phyloP scores from a whole-genome alignment of 2,797 vertebrate species.

The Otolemur crassicaudatus region DNA sequence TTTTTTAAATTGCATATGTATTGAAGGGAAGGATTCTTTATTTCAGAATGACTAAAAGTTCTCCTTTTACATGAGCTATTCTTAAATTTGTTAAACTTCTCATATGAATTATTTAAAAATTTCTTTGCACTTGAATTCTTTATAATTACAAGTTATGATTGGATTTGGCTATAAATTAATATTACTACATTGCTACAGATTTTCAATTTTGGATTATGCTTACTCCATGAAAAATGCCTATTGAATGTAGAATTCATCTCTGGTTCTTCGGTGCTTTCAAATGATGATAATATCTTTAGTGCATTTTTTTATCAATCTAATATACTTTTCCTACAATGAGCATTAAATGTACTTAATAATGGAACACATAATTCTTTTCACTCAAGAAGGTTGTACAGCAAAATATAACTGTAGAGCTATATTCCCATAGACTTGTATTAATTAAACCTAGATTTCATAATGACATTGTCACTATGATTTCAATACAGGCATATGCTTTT shows the following conservation, averaged over 20 bases:
- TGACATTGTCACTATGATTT: neutral
- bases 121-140: conserved; percentile 47
- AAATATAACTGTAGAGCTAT: neutral
- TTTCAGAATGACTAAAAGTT: conserved; percentile 67
- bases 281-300: conserved; percentile 54
- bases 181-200: conserved; percentile 61
- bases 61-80: conserved; percentile 13
- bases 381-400: neutral
- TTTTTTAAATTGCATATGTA: conserved; percentile 68
- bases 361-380: neutral
- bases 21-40: conserved; percentile 69
- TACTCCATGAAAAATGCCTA: neutral
- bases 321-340: neutral
- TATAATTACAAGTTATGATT: conserved; percentile 70
- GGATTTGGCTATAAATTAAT: conserved; percentile 73
- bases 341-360: neutral
- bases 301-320: conserved; percentile 34
- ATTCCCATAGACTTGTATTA: neutral
- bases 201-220: conserved; percentile 70
- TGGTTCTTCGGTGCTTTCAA: conserved; percentile 13
- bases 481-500: neutral
- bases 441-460: conserved; percentile 38
- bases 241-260: conserved; percentile 4
- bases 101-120: neutral
- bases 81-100: conserved; percentile 46